Conservation (phyloP, 2,113 vertebrate species). For the Myrmecobius fasciatus region DNA sequence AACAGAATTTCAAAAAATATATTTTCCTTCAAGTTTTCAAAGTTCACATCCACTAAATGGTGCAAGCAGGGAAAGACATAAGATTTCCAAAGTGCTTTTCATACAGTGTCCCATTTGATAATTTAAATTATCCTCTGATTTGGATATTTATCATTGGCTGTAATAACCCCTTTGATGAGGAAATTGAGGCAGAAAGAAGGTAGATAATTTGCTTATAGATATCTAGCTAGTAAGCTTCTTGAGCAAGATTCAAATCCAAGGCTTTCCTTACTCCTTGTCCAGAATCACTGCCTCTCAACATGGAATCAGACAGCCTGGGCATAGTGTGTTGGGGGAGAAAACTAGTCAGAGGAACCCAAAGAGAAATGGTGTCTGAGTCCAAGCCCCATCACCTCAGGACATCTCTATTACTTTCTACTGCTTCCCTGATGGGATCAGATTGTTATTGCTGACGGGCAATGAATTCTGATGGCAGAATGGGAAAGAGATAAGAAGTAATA, state of each 20-base stretch:
- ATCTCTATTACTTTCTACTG: constrained; percentile 57
- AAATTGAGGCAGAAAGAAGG: neutral
- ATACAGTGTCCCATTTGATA: neutral
- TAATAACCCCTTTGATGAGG: neutral
- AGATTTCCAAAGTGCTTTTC: neutral
- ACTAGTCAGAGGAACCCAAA: constrained; percentile 56
- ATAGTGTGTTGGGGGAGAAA: constrained; percentile 34
- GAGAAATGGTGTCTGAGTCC: constrained; percentile 50
- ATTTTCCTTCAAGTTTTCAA: neutral
- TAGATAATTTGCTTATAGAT: neutral
- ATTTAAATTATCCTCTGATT: neutral
- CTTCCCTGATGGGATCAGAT: constrained; percentile 49
- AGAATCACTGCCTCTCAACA: neutral
- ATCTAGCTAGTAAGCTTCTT: neutral
- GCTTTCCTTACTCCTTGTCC: neutral
- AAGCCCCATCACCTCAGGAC: constrained; percentile 65
- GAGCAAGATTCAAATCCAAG: neutral
- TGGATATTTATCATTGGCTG: neutral
- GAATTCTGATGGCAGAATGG: neutral
- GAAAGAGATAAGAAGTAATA: constrained; percentile 5
- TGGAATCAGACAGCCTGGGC: neutral
- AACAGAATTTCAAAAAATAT: neutral
- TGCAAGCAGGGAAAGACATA: neutral
- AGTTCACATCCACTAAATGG: neutral
- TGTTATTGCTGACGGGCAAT: constrained; percentile 30